Conservation (phyloP, 2,888 invertebrate genomes). For the Ptilodon capucinus region DNA sequence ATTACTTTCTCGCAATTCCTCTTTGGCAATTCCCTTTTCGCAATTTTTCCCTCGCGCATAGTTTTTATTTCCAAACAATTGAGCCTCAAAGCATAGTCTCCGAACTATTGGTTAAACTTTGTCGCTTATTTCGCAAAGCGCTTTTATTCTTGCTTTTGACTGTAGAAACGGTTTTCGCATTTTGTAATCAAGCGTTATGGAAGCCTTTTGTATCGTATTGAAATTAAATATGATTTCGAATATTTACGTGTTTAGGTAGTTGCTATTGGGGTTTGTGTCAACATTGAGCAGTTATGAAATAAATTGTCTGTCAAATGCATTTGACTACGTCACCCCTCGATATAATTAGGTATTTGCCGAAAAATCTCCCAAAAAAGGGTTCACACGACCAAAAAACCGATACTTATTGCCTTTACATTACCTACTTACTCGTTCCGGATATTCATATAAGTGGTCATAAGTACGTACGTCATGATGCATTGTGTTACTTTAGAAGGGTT, state of each 20-base stretch:
- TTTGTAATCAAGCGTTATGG: constrained; percentile 2
- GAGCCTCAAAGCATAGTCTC: constrained; percentile 32
- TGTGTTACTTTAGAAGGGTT: constrained; percentile 3
- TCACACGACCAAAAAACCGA: not conserved
- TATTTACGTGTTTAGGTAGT: not conserved
- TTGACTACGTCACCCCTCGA: too few species aligned
- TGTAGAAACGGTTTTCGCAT: constrained; percentile 9
- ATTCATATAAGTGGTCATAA: constrained; percentile 7
- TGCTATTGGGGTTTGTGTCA: not conserved
- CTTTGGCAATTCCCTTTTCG: constrained; percentile 4
- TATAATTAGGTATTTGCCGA: too few species aligned
- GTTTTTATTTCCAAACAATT: constrained; percentile 44
- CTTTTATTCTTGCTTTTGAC: constrained; percentile 17
- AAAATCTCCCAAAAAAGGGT: not conserved
- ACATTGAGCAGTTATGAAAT: not conserved
- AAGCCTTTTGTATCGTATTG: constrained; percentile 10
- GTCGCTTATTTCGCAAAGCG: constrained; percentile 23
- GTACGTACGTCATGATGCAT: constrained; percentile 15
- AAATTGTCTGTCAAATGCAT: too few species aligned
- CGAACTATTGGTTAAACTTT: constrained; percentile 32
- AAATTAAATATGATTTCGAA: constrained; percentile 4
- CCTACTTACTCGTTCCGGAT: constrained; percentile 7
- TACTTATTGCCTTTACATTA: not conserved
- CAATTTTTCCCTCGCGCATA: constrained; percentile 28
- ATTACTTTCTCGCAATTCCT: too few species aligned